Conservation (phyloP, 2,113 vertebrate species). For the human (Homo sapiens) region GRCh38 chr6:130803501-130804000, state of each 20-base stretch:
- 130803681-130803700: neutral
- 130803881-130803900: neutral
- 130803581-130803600: neutral
- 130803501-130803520: neutral
- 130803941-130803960: neutral
- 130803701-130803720: neutral
- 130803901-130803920: neutral
- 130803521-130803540: neutral
- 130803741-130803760: neutral
- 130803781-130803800: neutral
- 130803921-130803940: neutral
- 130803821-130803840: neutral
- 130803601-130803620: neutral
- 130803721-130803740: too few species aligned
- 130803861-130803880: neutral
- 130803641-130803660: neutral
- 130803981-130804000: neutral
- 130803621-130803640: neutral
- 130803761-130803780: neutral
- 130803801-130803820: neutral
- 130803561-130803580: neutral
- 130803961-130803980: neutral
- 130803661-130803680: neutral
- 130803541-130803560: neutral
- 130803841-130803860: neutral